Conservation (phyloP, 2,797 vertebrate genomes). For the Hipposideros larvatus region DNA sequence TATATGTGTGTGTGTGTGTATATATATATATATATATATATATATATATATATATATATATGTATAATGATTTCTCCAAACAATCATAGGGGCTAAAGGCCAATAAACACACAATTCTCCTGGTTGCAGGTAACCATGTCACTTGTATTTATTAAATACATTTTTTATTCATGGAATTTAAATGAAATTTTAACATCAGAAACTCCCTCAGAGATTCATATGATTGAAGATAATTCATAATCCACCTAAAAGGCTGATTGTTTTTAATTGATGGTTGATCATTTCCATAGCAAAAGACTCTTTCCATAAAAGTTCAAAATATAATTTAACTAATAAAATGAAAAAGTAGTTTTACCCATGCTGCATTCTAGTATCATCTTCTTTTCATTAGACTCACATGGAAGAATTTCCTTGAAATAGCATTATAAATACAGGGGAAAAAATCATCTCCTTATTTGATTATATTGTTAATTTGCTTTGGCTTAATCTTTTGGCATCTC, state of each 20-base stretch:
- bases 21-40: neutral
- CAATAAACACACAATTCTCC: neutral
- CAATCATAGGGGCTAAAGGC: neutral
- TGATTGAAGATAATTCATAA: neutral
- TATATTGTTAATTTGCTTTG: conserved; percentile 54
- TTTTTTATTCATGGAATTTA: conserved; percentile 56
- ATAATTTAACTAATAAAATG: neutral
- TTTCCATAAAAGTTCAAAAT: neutral
- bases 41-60: neutral
- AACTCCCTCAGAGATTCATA: neutral
- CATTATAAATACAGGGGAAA: neutral
- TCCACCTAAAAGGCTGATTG: neutral
- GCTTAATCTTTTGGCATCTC: neutral
- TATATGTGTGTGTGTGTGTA: too few species aligned
- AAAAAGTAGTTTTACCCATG: neutral
- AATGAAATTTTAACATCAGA: conserved; percentile 33
- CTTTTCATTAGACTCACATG: neutral
- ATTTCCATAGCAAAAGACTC: neutral
- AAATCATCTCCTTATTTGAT: neutral
- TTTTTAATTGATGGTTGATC: neutral
- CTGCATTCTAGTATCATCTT: neutral
- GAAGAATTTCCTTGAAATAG: neutral
- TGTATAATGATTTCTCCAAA: neutral
- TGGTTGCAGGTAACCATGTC: neutral
- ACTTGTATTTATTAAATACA: neutral